phyloP scores from a whole-genome alignment of 2,797 vertebrate genomes.

The Arctocebus calabarensis region DNA sequence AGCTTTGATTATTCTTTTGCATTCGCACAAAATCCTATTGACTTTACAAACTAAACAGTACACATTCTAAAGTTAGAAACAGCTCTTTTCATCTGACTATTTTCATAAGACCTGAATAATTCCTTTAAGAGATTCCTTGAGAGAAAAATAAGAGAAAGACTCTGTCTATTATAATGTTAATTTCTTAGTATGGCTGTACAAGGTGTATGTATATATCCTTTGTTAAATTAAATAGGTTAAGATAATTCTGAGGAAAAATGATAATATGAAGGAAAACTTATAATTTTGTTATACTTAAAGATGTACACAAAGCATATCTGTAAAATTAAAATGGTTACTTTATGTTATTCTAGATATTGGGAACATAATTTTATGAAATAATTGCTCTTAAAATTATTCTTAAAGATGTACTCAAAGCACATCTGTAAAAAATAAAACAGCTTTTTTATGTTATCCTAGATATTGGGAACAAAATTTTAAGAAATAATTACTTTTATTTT shows the following conservation, averaged over 20 bases:
- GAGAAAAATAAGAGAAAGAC: background rate
- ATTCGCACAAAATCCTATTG: background rate
- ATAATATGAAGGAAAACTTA: background rate
- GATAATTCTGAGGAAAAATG: background rate
- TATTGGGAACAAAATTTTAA: slow-evolving; percentile 62
- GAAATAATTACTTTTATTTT: slow-evolving; percentile 80
- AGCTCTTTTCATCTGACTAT: background rate
- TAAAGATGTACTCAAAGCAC: slow-evolving; percentile 35
- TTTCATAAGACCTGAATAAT: background rate
- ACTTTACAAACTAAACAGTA: background rate
- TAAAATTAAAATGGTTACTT: slow-evolving; percentile 58
- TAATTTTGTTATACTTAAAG: background rate
- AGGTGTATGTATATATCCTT: background rate
- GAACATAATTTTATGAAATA: slow-evolving; percentile 65
- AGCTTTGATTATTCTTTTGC: slow-evolving; percentile 32
- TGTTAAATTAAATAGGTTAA: background rate
- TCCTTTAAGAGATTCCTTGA: background rate
- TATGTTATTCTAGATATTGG: slow-evolving; percentile 64
- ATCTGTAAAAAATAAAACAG: slow-evolving; percentile 69
- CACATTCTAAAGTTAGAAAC: background rate
- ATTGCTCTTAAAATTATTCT: slow-evolving; percentile 62
- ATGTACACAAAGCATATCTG: slow-evolving; percentile 59
- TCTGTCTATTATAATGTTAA: background rate
- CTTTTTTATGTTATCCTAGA: slow-evolving; percentile 37
- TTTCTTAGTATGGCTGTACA: background rate